A percentile compares a stretch with the other conserved stretches of the same genome.
phyloP scores from a whole-genome alignment of 2,797 vertebrate species.

The Muraenolepis orangiensis region DNA sequence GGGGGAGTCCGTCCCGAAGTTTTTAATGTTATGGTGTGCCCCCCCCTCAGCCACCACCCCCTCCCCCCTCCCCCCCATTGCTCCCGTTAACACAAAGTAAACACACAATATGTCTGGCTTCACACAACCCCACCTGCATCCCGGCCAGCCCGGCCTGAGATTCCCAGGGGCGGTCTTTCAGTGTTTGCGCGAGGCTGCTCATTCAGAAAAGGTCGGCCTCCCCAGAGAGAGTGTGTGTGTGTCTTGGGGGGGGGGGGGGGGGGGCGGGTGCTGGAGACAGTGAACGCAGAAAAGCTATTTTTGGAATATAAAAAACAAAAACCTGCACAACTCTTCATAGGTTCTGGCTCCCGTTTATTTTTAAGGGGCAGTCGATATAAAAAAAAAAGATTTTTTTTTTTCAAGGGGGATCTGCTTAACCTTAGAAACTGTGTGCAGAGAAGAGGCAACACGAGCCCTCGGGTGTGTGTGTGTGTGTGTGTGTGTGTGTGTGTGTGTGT shows the following conservation, averaged over 20 bases:
- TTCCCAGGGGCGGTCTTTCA: background rate
- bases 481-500: conserved; percentile 22
- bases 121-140: background rate
- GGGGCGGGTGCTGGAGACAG: background rate
- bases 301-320: background rate
- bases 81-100: background rate
- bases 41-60: background rate
- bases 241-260: conserved; percentile 44
- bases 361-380: conserved; percentile 52
- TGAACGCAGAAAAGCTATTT: conserved; percentile 15
- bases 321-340: background rate
- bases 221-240: conserved; percentile 50
- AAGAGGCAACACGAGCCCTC: conserved; percentile 41
- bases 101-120: background rate
- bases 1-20: background rate
- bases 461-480: conserved; percentile 34
- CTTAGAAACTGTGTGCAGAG: conserved; percentile 54
- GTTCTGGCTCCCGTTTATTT: conserved; percentile 62
- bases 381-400: conserved; percentile 60
- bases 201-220: background rate
- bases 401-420: conserved; percentile 49
- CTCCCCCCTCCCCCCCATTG: too few relatives aligned
- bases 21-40: background rate
- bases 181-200: background rate
- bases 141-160: background rate